These are phyloP conservation scores for Nothobranchius furzeri DNA, from an alignment of 2,113 vertebrate species.

Conservation along the genomic window DNA sequence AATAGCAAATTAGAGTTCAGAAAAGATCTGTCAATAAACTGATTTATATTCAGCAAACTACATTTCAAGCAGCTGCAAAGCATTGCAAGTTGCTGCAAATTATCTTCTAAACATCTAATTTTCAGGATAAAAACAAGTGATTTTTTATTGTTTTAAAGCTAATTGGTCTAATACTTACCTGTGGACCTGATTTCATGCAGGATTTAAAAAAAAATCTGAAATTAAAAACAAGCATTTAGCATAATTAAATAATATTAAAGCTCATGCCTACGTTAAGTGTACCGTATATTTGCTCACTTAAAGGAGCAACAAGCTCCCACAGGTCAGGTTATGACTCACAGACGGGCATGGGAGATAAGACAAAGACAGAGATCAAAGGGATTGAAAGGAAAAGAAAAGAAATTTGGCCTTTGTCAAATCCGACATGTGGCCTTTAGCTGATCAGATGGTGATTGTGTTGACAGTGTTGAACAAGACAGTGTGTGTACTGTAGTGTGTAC, in stretches of 20 bases:
- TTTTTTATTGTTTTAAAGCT: too few species aligned
- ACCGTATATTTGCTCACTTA: background rate
- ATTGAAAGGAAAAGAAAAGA: slow-evolving; percentile 36
- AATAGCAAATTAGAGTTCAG: too few species aligned
- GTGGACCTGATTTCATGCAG: too few species aligned
- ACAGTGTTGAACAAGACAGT: slow-evolving; percentile 44
- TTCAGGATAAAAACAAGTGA: too few species aligned
- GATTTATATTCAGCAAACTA: background rate
- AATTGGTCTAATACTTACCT: too few species aligned
- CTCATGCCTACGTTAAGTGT: background rate
- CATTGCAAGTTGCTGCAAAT: too few species aligned
- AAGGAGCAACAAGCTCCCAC: background rate
- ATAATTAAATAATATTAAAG: too few species aligned
- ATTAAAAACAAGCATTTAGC: too few species aligned
- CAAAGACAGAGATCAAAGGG: slow-evolving; percentile 17
- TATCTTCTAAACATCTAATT: too few species aligned
- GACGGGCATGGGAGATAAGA: slow-evolving; percentile 19
- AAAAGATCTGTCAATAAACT: background rate
- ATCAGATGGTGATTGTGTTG: slow-evolving; percentile 55
- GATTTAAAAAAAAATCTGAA: too few species aligned
- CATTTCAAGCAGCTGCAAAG: background rate
- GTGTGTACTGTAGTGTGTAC: too few species aligned
- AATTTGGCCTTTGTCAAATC: slow-evolving; percentile 79
- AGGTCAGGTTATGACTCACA: slow-evolving; percentile 11
- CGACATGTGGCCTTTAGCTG: slow-evolving; percentile 71